Evolutionary conservation across 1,140 invertebrate species (phyloP), one percentile per base, ranked within the genome.

Genomic region (Diorhabda elongata): DNA sequence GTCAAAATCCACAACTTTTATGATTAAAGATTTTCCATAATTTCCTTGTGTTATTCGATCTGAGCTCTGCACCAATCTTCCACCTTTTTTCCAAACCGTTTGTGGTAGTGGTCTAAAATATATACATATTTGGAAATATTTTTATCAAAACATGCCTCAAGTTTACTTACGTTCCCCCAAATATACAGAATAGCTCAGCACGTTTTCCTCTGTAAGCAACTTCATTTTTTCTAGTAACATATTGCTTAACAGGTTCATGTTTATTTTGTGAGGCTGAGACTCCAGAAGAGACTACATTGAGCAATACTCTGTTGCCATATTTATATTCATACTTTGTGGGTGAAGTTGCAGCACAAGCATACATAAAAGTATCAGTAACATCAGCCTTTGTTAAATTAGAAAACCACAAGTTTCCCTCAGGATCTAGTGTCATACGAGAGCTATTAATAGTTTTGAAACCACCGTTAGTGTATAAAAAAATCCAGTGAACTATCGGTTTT

Each of bases 381-480:
- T 98, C 95, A n/a, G 86, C 78, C 66, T 88, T 86, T 1, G 94
- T 97, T 4, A 98, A 91, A 83, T 97, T 97, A 42, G 94, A 95
- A 82, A 97, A 97, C 91, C 94, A 96, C 0, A 98, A 83, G 75
- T 92, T 94, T 52, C 95, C 95, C 83, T 97, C 95, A 0, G 95
- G 95, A 82, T 97, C 95, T 9, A 97, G 84, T 3, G 95, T 97
- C 89, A 97, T 95, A 66, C 95, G 86, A 0, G 94, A 95, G 76
- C 93, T 94, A 78, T 97, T 97, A 66, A 97, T 95, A 52, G 91
- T 93, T 75, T 91, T 91, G 64, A 97, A 89, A 61, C 88, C 88
- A 42, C 92, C 93, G 59, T 87, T 85, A 0, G 87, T 85, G 74
- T 91, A 89, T 80, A 94, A 90, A 58, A 95, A 89, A 74, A 97